Evolutionary conservation across 2,888 invertebrate genomes (phyloP).

Genomic region (Cheiracanthium punctorium): DNA sequence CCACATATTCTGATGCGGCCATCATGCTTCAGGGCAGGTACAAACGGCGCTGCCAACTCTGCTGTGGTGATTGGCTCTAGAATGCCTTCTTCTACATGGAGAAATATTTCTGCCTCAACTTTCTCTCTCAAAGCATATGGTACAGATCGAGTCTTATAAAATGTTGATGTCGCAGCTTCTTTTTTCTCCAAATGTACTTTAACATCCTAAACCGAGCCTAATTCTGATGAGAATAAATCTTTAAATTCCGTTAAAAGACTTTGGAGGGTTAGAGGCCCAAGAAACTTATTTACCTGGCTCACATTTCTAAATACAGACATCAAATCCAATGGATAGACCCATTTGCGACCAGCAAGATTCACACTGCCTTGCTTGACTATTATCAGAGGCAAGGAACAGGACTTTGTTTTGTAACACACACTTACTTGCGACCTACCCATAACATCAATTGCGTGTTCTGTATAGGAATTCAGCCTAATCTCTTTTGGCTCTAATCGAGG

Average conservation of each 20-base stretch:
- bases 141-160: constrained; percentile 9
- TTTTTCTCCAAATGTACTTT: too few relatives aligned
- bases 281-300: too few relatives aligned
- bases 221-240: too few relatives aligned
- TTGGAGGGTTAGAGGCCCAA: neutral
- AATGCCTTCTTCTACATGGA: constrained; percentile 9
- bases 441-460: too few relatives aligned
- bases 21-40: constrained; percentile 21
- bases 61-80: constrained; percentile 19
- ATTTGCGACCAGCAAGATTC: too few relatives aligned
- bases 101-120: constrained; percentile 14
- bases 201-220: too few relatives aligned
- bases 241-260: neutral
- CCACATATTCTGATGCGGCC: constrained; percentile 23
- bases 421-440: too few relatives aligned
- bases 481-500: neutral
- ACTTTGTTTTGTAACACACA: too few relatives aligned
- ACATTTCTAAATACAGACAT: constrained; percentile 14
- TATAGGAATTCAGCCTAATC: neutral
- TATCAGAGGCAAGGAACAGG: too few relatives aligned
- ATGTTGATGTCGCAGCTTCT: neutral
- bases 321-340: too few relatives aligned
- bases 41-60: constrained; percentile 21
- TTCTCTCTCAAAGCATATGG: constrained; percentile 19
- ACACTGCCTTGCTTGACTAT: too few relatives aligned